Evolutionary conservation across 2,888 invertebrate species (phyloP), one percentile per base, ranked within the genome.

Genomic region (Apodemia hepburni): DNA sequence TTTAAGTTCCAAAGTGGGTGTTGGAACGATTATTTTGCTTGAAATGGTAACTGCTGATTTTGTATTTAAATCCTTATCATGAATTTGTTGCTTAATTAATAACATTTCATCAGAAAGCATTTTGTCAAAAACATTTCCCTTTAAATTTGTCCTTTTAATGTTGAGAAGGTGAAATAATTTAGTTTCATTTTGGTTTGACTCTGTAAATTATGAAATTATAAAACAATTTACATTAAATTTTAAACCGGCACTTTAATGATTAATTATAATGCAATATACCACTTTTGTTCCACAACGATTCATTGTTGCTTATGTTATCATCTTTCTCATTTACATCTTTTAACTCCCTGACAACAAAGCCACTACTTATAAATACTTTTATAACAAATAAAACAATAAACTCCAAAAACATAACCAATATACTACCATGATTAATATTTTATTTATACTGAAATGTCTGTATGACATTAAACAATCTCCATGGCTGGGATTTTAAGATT

Each of bases 21-120:
- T 83, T 8, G 69, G 71, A 29, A 72, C 74, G 65, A 68, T 71
- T 58, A 62, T 72, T 68, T 73, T 76, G 61, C 74, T 70, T 33
- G 68, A 66, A 65, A 72, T 73, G 47, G 74, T 71, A 11, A 74
- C 61, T 42, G 72, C 66, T n/a, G 76, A 62, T 42, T 65, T 66
- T 33, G 73, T 65, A 9, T 71, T 69, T 15, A 68, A 70, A 62
- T 82, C 79, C 69, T 78, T 80, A 65, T 78, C 77, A 58, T 80
- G 75, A 51, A 81, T 75, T 59, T 77, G 75, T 61, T 82, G 77
- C 64, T 85, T 83, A 22, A 82, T 78, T n/a, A 77, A 80, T 45
- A 82, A 70, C 79, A 86, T 83, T 73, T 87, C 84, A 60, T 88
- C 80, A 4, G 81, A 81, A 15, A 85, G 70, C 79, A 82, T 82